phyloP scores from a whole-genome alignment of 2,113 vertebrate species.

The Campylorhamphus procurvoides region DNA sequence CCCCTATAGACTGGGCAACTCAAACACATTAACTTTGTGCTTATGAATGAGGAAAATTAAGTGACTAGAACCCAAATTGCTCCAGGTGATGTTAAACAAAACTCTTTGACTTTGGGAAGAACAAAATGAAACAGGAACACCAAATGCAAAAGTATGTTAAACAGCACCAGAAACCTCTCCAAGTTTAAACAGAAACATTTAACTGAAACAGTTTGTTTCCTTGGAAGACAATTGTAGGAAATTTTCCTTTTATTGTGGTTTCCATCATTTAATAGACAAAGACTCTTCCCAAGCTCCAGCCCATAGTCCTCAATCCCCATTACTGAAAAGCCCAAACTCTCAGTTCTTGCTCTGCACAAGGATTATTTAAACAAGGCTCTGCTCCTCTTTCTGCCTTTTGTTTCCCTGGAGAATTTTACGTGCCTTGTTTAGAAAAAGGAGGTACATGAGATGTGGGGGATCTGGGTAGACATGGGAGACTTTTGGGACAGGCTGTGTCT shows the following conservation, averaged over 20 bases:
- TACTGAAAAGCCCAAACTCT: background rate
- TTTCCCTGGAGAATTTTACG: background rate
- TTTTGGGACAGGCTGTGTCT: no score
- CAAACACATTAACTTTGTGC: background rate
- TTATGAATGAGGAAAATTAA: background rate
- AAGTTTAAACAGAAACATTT: background rate
- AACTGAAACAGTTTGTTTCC: background rate
- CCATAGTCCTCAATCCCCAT: rapidly evolving
- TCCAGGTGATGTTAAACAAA: background rate
- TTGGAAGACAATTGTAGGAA: background rate
- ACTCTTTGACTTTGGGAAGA: background rate
- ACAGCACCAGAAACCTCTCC: background rate
- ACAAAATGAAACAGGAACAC: background rate
- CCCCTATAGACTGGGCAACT: background rate
- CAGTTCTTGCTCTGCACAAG: background rate
- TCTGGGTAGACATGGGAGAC: background rate
- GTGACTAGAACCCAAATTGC: background rate
- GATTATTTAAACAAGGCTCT: background rate
- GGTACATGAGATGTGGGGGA: background rate
- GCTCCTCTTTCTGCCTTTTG: background rate
- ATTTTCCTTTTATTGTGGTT: background rate
- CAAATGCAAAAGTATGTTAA: background rate
- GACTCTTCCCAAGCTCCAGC: background rate
- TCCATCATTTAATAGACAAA: background rate
- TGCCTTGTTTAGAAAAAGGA: background rate